Percentiles rank a stretch among this genome's conserved stretches.
Evolutionary conservation across 53 echinoderm and acorn worm species (phyloP).

Genomic region (Luidia sarsii): DNA sequence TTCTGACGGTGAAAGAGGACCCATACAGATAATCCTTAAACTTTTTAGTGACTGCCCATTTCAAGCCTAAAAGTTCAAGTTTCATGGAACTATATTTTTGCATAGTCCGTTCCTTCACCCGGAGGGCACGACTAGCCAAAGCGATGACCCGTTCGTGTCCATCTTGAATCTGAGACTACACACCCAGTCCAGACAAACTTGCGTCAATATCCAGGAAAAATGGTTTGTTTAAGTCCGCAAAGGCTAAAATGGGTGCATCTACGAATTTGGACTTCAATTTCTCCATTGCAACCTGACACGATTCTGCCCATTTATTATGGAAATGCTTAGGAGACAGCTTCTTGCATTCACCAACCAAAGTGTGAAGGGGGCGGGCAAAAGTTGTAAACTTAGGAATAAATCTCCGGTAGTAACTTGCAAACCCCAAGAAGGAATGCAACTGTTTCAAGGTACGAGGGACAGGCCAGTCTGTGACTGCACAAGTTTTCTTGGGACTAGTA

Average conservation of each 20-base stretch:
- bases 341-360: constrained; percentile 26
- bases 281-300: neutral
- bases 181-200: constrained; percentile 20
- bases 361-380: constrained; percentile 22
- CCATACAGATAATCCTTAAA: constrained; percentile 54
- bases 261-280: constrained; percentile 26
- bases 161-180: neutral
- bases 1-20: constrained; percentile 12
- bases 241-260: constrained; percentile 24
- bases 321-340: neutral
- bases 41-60: too few relatives aligned
- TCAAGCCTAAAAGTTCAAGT: constrained; percentile 57
- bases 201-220: constrained; percentile 61
- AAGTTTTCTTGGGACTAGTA: neutral
- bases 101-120: constrained; percentile 36
- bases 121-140: constrained; percentile 8
- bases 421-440: constrained; percentile 34
- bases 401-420: constrained; percentile 56
- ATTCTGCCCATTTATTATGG: neutral
- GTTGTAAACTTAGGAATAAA: constrained; percentile 36
- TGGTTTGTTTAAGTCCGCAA: constrained; percentile 30
- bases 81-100: constrained; percentile 57
- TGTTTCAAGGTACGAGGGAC: constrained; percentile 17
- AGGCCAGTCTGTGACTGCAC: constrained; percentile 35
- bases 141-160: constrained; percentile 15